These are phyloP conservation scores for roundworm (Caenorhabditis elegans) DNA, from an alignment of 1,140 invertebrate genomes.

Conservation along the genomic window DNA sequence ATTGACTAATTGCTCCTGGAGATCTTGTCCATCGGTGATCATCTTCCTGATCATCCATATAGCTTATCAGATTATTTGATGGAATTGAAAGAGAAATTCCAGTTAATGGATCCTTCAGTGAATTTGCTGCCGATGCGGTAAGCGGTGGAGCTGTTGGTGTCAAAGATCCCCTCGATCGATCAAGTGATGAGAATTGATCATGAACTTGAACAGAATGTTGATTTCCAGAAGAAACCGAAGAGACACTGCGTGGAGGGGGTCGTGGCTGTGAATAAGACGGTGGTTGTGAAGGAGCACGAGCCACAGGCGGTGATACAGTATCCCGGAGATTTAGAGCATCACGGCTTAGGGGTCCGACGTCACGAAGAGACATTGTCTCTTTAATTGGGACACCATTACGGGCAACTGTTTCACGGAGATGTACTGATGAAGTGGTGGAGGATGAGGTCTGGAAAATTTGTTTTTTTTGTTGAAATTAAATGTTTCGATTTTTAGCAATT, in stretches of 20 bases:
- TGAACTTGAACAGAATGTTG: not conserved
- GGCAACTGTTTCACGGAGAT: not conserved
- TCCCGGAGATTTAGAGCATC: not conserved
- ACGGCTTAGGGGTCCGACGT: constrained; percentile 1
- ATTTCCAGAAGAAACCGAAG: not conserved
- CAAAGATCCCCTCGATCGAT: not conserved
- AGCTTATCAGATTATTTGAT: not conserved
- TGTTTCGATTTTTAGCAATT: too few species aligned
- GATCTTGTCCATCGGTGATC: not conserved
- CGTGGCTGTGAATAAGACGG: constrained; percentile 12
- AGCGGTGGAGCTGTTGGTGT: not conserved
- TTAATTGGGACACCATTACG: constrained; percentile 19
- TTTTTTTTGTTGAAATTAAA: too few species aligned
- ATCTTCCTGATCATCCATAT: not conserved
- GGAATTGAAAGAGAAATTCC: not conserved
- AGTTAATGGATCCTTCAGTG: not conserved
- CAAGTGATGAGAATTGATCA: not conserved
- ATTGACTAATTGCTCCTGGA: not conserved
- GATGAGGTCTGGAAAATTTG: not conserved
- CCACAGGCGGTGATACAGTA: not conserved
- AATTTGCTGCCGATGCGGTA: not conserved
- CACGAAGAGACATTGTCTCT: constrained; percentile 42
- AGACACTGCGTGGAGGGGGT: not conserved
- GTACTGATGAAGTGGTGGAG: not conserved
- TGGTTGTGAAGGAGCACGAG: constrained; percentile 6